Evolutionary conservation across 2,888 invertebrate species (phyloP).

Genomic region (Aphodius granarius): DNA sequence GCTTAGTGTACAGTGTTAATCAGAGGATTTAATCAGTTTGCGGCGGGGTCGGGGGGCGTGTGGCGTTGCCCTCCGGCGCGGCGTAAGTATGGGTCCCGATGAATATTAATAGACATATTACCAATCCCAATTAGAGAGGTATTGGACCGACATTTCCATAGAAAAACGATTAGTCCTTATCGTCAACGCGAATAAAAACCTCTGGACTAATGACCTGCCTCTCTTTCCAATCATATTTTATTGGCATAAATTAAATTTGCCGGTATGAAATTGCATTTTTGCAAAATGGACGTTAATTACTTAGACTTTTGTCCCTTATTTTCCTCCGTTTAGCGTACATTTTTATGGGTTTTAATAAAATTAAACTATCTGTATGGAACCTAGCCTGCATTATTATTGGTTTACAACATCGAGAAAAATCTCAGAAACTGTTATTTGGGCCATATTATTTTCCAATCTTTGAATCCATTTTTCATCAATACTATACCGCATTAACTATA

Average conservation of each 20-base stretch:
- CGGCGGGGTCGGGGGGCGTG: slow-evolving; percentile 2
- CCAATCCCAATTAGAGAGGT: slow-evolving; percentile 48
- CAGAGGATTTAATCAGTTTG: slow-evolving; percentile 23
- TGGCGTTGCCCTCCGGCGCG: not conserved
- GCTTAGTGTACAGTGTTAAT: slow-evolving; percentile 22
- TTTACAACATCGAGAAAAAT: too few relatives aligned
- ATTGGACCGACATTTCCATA: slow-evolving; percentile 47
- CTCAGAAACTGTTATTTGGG: too few relatives aligned
- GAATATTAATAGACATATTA: slow-evolving; percentile 51
- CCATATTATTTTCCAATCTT: too few relatives aligned
- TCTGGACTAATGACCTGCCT: slow-evolving; percentile 19
- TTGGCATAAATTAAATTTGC: slow-evolving; percentile 17
- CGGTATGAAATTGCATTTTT: slow-evolving; percentile 15
- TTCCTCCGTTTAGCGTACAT: not conserved
- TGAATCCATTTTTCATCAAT: too few relatives aligned
- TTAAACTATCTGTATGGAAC: too few relatives aligned
- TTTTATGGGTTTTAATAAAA: not conserved
- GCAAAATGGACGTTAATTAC: not conserved
- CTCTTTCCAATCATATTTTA: slow-evolving; percentile 18
- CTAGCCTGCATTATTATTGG: too few relatives aligned
- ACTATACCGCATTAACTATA: too few relatives aligned
- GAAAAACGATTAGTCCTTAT: slow-evolving; percentile 51
- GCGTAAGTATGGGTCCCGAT: slow-evolving; percentile 36
- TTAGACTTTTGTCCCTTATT: not conserved
- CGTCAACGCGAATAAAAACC: slow-evolving; percentile 33